Conservation (phyloP, 2,888 invertebrate species). For the Cantharis rufa region DNA sequence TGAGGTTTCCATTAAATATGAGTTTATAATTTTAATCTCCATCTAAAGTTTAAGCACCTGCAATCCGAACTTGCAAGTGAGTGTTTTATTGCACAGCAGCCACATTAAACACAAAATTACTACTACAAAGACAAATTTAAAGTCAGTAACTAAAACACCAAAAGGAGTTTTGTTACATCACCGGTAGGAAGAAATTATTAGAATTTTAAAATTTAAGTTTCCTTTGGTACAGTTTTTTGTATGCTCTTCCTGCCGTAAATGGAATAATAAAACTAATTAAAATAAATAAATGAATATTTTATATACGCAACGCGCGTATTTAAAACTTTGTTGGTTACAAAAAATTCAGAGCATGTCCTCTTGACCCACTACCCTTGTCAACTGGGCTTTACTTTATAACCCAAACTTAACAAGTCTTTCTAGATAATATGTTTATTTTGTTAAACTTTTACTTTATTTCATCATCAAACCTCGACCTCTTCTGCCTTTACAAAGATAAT, state of each 20-base stretch:
- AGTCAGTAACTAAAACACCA: background rate
- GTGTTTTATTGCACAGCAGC: background rate
- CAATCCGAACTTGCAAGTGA: background rate
- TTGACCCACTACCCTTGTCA: background rate
- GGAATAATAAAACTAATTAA: background rate
- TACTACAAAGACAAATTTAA: background rate
- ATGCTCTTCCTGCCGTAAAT: background rate
- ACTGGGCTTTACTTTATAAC: background rate
- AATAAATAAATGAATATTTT: background rate
- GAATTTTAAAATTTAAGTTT: no score
- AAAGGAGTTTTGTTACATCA: background rate
- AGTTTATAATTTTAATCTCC: background rate
- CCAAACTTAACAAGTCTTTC: background rate
- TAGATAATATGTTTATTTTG: background rate
- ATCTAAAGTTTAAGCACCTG: background rate
- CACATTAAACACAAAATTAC: background rate
- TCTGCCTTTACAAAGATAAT: background rate
- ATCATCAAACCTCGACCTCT: background rate
- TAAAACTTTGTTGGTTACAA: background rate
- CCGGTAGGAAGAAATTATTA: background rate
- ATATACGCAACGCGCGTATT: background rate
- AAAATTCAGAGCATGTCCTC: background rate
- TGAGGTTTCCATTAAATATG: background rate
- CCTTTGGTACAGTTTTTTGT: background rate
- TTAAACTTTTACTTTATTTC: background rate